Evolutionary conservation across 2,888 invertebrate genomes (phyloP), one percentile per base, ranked within the genome.

Genomic region (Heliconius hortense): DNA sequence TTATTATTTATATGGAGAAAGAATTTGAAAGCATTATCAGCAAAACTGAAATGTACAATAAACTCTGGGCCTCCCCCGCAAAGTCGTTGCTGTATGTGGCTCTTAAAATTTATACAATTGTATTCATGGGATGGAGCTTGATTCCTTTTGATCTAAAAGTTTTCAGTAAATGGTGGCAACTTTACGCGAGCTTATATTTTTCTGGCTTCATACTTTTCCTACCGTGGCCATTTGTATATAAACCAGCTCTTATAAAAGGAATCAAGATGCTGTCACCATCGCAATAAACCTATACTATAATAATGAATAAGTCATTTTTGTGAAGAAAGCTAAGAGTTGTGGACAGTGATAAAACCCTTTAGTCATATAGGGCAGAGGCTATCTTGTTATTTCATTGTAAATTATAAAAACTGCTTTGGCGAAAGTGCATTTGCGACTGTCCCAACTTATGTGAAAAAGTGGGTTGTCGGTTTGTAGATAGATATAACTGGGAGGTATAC

Each of bases 121-220:
- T 97, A 13, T 97, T 97, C 82, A 97, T 98, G 96, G 97, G 98
- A 13, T 98, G 97, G 95, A 96, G 96, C 82, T 89, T 98, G 64
- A 91, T 96, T 15, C 96, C 97, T 0, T 97, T 98, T 83, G 95
- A 95, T 63, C 93, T 96, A 5, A 95, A 98, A 78, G 95, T 95
- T 7, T 96, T 95, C 81, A 89, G 95, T 0, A 96, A 95, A 80
- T 98, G 97, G 95, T 95, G 95, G 89, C 87, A 85, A 0, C 95
- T 96, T 0, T 97, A 95, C 82, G 81, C 86, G 0, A 95, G 95
- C 60, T 90, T 96, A 4, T 95, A 96, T 85, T 97, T 96, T 84
- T 95, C 95, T 35, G 97, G 97, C 0, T 95, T 96, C 73, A 72
- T 96, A 13, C 81, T 97, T 24, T 96, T 97, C 84, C 82, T 95